Percentiles rank a stretch among this genome's conserved stretches.
phyloP scores from a whole-genome alignment of 2,113 vertebrate genomes.

The Caloenas nicobarica region DNA sequence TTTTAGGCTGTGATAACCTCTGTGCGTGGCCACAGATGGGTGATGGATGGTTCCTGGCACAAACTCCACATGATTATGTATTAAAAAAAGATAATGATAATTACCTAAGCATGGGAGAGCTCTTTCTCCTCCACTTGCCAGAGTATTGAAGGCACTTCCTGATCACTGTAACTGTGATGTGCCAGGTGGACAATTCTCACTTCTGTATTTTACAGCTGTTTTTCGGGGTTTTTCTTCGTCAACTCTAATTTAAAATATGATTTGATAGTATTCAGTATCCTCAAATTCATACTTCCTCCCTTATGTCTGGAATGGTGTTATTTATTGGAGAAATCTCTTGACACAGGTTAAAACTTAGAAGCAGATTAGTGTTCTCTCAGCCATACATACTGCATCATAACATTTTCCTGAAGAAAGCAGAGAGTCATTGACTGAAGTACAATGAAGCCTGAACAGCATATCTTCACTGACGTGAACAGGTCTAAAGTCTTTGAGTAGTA shows the following conservation, averaged over 20 bases:
- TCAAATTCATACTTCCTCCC: not conserved
- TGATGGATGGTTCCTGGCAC: conserved; percentile 44
- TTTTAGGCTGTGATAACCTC: conserved; percentile 6
- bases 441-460: not conserved
- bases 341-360: not conserved
- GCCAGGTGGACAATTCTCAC: not conserved
- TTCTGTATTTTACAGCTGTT: not conserved
- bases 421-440: not conserved
- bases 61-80: conserved; percentile 1
- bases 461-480: not conserved
- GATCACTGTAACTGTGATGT: not conserved
- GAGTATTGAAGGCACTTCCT: not conserved
- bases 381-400: not conserved
- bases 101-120: conserved; percentile 35
- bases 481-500: not conserved
- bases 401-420: not conserved
- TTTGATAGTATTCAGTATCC: not conserved
- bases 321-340: not conserved
- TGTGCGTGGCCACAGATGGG: conserved; percentile 25
- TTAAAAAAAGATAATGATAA: conserved; percentile 52
- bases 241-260: not conserved
- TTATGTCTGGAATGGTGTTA: not conserved
- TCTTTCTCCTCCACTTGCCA: conserved; percentile 1
- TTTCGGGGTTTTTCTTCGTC: not conserved
- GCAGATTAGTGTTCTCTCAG: not conserved